phyloP scores from a whole-genome alignment of 2,888 invertebrate species.

The Cosmia trapezina region DNA sequence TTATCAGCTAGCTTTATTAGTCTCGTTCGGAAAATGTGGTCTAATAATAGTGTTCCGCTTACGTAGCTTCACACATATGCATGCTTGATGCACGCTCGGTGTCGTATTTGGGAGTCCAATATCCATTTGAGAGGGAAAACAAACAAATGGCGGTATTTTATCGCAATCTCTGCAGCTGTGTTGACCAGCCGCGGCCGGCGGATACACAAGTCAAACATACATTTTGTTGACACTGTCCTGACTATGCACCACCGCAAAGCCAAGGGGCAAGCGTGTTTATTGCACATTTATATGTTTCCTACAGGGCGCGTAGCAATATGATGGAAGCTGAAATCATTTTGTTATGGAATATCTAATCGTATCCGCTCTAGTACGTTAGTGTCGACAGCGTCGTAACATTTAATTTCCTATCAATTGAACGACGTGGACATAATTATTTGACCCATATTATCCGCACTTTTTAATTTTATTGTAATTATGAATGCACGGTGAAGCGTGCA shows the following conservation, averaged over 20 bases:
- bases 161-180: conserved; percentile 69
- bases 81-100: conserved; percentile 37
- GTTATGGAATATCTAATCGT: conserved; percentile 12
- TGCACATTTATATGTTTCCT: conserved; percentile 39
- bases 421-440: conserved; percentile 34
- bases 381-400: conserved; percentile 11
- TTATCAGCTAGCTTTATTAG: conserved; percentile 53
- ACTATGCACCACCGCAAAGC: conserved; percentile 48
- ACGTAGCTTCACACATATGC: conserved; percentile 50
- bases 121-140: conserved; percentile 62
- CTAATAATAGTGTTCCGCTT: conserved; percentile 65
- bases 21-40: conserved; percentile 60
- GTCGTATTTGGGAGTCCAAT: conserved; percentile 62
- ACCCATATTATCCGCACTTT: conserved; percentile 27
- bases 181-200: conserved; percentile 49
- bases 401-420: conserved; percentile 43
- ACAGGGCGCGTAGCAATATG: neutral
- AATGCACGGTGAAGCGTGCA: conserved; percentile 23
- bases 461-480: conserved; percentile 19
- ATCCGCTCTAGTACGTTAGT: neutral
- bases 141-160: conserved; percentile 67
- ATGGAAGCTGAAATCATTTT: conserved; percentile 21
- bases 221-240: conserved; percentile 71
- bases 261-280: conserved; percentile 30
- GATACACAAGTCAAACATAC: conserved; percentile 64